phyloP scores from a whole-genome alignment of 2,797 vertebrate species.

The Crenichthys baileyi region DNA sequence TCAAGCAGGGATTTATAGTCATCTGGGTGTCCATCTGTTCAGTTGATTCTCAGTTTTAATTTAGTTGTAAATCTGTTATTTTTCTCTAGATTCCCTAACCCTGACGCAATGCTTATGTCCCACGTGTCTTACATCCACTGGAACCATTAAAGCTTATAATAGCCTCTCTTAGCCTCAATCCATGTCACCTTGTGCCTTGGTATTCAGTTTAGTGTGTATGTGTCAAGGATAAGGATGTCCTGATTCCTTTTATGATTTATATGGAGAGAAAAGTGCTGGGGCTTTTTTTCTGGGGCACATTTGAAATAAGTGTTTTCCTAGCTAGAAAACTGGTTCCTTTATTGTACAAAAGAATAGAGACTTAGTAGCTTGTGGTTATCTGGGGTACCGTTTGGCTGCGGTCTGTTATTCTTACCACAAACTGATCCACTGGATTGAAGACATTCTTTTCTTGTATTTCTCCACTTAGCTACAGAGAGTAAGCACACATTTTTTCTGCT shows the following conservation, averaged over 20 bases:
- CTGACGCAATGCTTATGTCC: background rate
- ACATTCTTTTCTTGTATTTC: background rate
- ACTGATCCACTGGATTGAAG: background rate
- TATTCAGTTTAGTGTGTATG: background rate
- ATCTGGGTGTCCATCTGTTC: background rate
- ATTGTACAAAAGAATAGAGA: background rate
- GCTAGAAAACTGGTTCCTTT: background rate
- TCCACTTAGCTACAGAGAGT: background rate
- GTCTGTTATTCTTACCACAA: background rate
- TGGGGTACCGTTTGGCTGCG: background rate
- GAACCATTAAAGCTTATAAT: background rate
- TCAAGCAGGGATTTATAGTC: background rate
- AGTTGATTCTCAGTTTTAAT: slow-evolving; percentile 1
- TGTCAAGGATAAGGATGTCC: background rate
- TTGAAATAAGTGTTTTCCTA: background rate
- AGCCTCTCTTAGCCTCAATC: background rate
- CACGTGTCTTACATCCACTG: background rate
- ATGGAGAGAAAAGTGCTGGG: background rate
- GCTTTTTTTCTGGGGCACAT: background rate
- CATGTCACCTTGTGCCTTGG: background rate
- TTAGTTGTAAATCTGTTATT: background rate
- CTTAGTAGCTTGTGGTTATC: background rate
- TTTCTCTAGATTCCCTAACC: background rate
- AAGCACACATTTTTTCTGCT: background rate
- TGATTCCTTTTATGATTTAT: slow-evolving; percentile 14